A percentile compares a stretch with the other conserved stretches of the same genome.
Evolutionary conservation across 2,797 vertebrate species (phyloP).

Genomic region (Onychomys leucogaster): DNA sequence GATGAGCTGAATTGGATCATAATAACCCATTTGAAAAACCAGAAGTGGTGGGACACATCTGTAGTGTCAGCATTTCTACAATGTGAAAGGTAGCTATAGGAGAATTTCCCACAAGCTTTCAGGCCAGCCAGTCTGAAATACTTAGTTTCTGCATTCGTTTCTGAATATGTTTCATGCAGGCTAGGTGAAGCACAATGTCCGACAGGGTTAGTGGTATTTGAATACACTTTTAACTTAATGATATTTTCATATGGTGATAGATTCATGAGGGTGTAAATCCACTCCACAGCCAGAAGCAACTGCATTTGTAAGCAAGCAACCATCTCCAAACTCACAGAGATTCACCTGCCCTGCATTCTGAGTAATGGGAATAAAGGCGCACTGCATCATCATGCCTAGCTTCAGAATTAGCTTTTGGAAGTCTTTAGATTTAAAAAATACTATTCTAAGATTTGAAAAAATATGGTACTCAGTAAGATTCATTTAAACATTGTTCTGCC

Average conservation of each 20-base stretch:
- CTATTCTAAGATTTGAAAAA: conserved; percentile 44
- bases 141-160: neutral
- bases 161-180: neutral
- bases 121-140: neutral
- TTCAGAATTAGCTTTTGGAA: neutral
- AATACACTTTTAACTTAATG: neutral
- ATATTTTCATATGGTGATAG: neutral
- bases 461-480: neutral
- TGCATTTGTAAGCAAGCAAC: neutral
- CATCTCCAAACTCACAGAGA: neutral
- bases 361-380: neutral
- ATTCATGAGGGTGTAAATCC: neutral
- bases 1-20: neutral
- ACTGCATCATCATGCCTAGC: neutral
- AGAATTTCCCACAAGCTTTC: neutral
- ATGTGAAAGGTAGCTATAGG: neutral
- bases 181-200: neutral
- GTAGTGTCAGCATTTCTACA: neutral
- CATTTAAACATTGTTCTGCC: neutral
- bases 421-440: conserved; percentile 6
- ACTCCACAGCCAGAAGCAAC: neutral
- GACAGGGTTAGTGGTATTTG: neutral
- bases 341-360: neutral
- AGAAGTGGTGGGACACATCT: neutral
- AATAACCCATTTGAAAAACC: neutral